These are phyloP conservation scores for Euspilapteryx auroguttella DNA, from an alignment of 2,888 invertebrate species.

Conservation along the genomic window DNA sequence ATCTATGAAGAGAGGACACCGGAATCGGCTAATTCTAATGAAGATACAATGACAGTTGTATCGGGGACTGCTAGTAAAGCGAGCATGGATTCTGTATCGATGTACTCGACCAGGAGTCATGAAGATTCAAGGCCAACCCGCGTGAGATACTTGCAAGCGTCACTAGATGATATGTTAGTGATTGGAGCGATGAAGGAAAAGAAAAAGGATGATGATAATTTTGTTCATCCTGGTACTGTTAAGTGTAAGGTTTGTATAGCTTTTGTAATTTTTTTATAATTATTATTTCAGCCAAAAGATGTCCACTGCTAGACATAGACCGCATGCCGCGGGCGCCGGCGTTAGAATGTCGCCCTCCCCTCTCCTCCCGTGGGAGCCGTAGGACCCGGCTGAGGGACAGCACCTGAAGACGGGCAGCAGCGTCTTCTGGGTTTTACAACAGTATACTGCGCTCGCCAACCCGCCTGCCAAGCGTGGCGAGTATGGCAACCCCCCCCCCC, in stretches of 20 bases:
- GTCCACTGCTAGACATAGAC: too few species aligned
- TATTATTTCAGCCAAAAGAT: too few species aligned
- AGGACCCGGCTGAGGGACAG: too few species aligned
- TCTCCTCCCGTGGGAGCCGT: too few species aligned
- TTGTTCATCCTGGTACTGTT: slow-evolving; percentile 40
- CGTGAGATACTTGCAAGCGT: slow-evolving; percentile 40
- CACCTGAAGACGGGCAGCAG: too few species aligned
- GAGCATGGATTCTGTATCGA: slow-evolving; percentile 57
- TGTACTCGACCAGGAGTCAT: slow-evolving; percentile 62
- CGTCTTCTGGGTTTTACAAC: too few species aligned
- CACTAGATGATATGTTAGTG: slow-evolving; percentile 63
- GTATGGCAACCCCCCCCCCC: too few species aligned
- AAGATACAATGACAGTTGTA: slow-evolving; percentile 58
- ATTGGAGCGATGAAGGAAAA: slow-evolving; percentile 28
- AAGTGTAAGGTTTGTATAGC: slow-evolving; percentile 54
- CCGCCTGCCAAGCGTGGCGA: too few species aligned
- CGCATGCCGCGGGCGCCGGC: too few species aligned
- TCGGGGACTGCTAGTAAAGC: slow-evolving; percentile 31
- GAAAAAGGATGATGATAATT: slow-evolving; percentile 31
- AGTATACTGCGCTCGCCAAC: too few species aligned
- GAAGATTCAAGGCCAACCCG: slow-evolving; percentile 40
- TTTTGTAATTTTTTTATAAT: too few species aligned
- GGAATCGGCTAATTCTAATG: slow-evolving; percentile 35
- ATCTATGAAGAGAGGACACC: slow-evolving; percentile 37
- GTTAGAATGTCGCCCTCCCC: too few species aligned